Evolutionary conservation across 2,797 vertebrate genomes (phyloP).

Genomic region (Cygnus olor): DNA sequence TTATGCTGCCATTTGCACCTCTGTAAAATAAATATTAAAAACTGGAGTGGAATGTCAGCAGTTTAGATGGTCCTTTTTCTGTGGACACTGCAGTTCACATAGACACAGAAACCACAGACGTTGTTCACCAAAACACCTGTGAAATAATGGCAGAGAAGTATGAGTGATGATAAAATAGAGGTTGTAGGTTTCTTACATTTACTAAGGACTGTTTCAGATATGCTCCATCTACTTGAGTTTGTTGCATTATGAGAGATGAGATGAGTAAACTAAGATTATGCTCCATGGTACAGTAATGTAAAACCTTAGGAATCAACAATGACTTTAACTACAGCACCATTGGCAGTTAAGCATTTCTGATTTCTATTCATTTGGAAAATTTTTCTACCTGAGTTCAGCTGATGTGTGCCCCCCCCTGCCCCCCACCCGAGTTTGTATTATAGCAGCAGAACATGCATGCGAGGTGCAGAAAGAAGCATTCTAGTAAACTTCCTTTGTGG

Average conservation of each 20-base stretch:
- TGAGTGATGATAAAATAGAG: not conserved
- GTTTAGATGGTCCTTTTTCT: not conserved
- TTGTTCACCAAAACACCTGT: not conserved
- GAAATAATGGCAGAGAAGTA: not conserved
- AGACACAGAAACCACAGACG: not conserved
- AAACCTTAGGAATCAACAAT: not conserved
- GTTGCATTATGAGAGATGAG: not conserved
- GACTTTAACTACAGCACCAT: not conserved
- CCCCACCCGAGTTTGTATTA: not conserved
- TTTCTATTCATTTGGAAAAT: not conserved
- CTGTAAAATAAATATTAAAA: not conserved
- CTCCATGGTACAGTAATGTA: not conserved
- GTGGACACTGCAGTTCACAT: not conserved
- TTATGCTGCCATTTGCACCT: not conserved
- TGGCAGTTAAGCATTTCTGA: not conserved
- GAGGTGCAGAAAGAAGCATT: not conserved
- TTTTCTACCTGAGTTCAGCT: not conserved
- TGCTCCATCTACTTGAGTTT: not conserved
- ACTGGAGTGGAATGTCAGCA: fast-evolving
- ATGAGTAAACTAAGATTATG: not conserved
- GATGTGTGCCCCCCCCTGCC: not conserved
- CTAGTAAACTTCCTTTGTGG: not conserved
- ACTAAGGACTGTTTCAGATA: not conserved
- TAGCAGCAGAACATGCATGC: not conserved
- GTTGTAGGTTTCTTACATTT: not conserved